phyloP scores from a whole-genome alignment of 2,113 vertebrate species.

The Gyps fulvus region DNA sequence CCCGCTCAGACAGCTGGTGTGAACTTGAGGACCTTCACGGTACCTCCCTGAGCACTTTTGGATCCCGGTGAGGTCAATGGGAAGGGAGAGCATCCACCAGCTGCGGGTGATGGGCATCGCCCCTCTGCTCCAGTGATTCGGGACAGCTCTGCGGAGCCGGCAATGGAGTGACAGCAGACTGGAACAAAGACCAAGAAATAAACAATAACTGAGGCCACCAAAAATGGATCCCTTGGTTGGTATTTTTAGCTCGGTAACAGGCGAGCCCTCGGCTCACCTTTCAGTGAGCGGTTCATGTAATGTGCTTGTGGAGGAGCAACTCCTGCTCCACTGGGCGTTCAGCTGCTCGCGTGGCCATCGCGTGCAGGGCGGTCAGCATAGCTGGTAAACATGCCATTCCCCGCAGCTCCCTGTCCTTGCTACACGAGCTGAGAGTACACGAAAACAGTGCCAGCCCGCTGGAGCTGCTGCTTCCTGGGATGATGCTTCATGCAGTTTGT shows the following conservation, averaged over 20 bases:
- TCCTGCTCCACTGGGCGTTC: neutral
- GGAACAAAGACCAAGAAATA: neutral
- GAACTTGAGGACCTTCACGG: neutral
- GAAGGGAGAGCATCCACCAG: neutral
- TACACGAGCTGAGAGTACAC: fast-evolving
- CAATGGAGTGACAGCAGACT: neutral
- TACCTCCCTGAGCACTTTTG: neutral
- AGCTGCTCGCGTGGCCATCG: fast-evolving
- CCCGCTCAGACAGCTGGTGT: neutral
- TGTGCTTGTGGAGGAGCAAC: neutral
- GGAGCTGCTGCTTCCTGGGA: neutral
- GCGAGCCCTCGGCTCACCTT: neutral
- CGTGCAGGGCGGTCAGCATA: fast-evolving
- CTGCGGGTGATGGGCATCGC: fast-evolving
- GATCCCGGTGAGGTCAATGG: neutral
- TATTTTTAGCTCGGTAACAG: neutral
- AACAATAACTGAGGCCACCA: neutral
- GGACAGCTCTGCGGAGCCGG: neutral
- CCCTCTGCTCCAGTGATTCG: fast-evolving
- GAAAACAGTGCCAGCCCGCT: fast-evolving
- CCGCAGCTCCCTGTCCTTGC: neutral
- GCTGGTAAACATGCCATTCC: fast-evolving
- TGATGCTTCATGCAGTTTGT: too few species aligned
- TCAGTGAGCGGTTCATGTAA: fast-evolving
- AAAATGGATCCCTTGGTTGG: neutral